Evolutionary conservation across 2,113 vertebrate species (phyloP).

Genomic region (western clawed frog (Xenopus tropicalis)): UCB_Xtro_10.0 CM004450.2:63180501-63181000

Average conservation of each 20-base stretch:
- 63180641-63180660: constrained; percentile 48
- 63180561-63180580: constrained; percentile 67
- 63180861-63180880: constrained; percentile 94
- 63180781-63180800: constrained; percentile 99
- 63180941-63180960: no score
- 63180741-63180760: constrained; percentile 88
- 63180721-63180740: constrained; percentile 50
- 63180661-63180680: not conserved
- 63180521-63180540: constrained; percentile 79
- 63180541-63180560: constrained; percentile 69
- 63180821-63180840: constrained; percentile 81
- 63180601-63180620: constrained; percentile 86
- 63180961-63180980: no score
- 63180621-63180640: constrained; percentile 81
- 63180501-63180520: constrained; percentile 83
- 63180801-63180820: constrained; percentile 78
- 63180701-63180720: not conserved
- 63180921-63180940: no score
- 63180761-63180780: constrained; percentile 89
- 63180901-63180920: no score
- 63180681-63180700: not conserved
- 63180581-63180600: constrained; percentile 81
- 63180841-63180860: constrained; percentile 87
- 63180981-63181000: no score
- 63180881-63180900: constrained; percentile 82